A percentile compares a stretch with the other conserved stretches of the same genome.
These are phyloP conservation scores for Asbolus verrucosus DNA, from an alignment of 1,140 invertebrate genomes.

Conservation along the genomic window DNA sequence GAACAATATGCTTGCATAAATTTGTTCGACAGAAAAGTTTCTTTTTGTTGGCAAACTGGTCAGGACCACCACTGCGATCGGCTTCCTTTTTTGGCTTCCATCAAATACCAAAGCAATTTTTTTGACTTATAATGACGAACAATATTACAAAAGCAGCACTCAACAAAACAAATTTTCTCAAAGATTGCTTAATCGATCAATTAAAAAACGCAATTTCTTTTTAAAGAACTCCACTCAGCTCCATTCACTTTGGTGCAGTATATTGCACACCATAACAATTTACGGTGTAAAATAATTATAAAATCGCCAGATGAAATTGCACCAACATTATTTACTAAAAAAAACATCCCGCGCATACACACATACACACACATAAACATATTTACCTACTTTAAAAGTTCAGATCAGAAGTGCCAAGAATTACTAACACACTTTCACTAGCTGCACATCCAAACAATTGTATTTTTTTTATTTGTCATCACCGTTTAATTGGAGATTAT, in stretches of 20 bases:
- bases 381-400: slow-evolving; percentile 49
- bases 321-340: slow-evolving; percentile 14
- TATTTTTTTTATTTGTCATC: slow-evolving; percentile 37
- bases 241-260: slow-evolving; percentile 12
- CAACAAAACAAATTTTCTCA: too few relatives aligned
- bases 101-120: too few relatives aligned
- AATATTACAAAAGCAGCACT: too few relatives aligned
- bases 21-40: background rate
- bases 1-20: background rate
- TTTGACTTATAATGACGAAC: too few relatives aligned
- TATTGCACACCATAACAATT: slow-evolving; percentile 14
- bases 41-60: background rate
- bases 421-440: slow-evolving; percentile 46
- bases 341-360: background rate
- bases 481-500: background rate
- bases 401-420: slow-evolving; percentile 34
- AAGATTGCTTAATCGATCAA: too few relatives aligned
- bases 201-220: too few relatives aligned
- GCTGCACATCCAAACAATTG: slow-evolving; percentile 40
- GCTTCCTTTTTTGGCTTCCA: too few relatives aligned
- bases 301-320: slow-evolving; percentile 20
- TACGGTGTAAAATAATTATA: slow-evolving; percentile 35
- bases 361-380: slow-evolving; percentile 41
- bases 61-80: too few relatives aligned
- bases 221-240: too few relatives aligned